Evolutionary conservation across 2,888 invertebrate species (phyloP).

Genomic region (Panopea generosa): DNA sequence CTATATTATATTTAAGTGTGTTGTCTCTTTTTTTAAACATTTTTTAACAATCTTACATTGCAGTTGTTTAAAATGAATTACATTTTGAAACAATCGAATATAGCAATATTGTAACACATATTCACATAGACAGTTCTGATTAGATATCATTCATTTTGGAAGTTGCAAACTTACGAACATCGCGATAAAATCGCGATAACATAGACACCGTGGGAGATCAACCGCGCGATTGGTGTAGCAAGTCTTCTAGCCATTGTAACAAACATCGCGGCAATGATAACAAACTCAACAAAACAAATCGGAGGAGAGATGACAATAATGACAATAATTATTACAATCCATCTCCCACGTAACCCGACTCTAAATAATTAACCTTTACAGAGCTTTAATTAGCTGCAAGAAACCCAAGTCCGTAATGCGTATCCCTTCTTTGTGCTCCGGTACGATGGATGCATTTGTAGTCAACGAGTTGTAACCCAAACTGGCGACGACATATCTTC

Average conservation of each 20-base stretch:
- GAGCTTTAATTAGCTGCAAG: constrained; percentile 44
- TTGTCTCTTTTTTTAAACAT: no score
- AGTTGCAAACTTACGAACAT: constrained; percentile 48
- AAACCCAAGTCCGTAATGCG: constrained; percentile 18
- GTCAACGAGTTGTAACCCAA: constrained; percentile 44
- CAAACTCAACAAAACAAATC: constrained; percentile 8
- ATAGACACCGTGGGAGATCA: constrained; percentile 16
- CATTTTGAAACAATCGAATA: no score
- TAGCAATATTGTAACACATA: no score
- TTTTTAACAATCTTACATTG: no score
- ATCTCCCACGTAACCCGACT: constrained; percentile 43
- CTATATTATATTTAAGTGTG: no score
- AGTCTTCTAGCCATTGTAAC: constrained; percentile 3
- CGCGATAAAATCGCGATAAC: no score
- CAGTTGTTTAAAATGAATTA: no score
- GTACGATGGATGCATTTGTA: constrained; percentile 25
- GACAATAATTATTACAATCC: constrained; percentile 18
- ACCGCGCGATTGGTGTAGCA: constrained; percentile 25
- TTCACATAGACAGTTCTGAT: background rate
- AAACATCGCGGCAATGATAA: background rate
- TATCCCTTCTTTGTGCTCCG: constrained; percentile 27
- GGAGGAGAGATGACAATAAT: background rate
- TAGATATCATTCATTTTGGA: background rate
- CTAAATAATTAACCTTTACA: constrained; percentile 33
- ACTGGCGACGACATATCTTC: constrained; percentile 50